A percentile compares a stretch with the other conserved stretches of the same genome.
Evolutionary conservation across 2,888 invertebrate genomes (phyloP).

Genomic region (Lochmaea capreae): DNA sequence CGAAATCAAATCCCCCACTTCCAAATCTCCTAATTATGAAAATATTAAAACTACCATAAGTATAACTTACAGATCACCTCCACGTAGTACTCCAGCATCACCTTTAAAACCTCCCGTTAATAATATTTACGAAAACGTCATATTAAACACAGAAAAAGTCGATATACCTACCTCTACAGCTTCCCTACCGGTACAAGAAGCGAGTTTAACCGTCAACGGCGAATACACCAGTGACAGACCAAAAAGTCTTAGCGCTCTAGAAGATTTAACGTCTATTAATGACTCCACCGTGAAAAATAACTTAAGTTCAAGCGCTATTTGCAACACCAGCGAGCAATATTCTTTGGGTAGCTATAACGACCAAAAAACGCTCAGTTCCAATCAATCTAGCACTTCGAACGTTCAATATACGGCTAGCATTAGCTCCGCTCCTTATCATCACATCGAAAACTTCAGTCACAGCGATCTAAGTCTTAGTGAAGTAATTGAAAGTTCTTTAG

Average conservation of each 20-base stretch:
- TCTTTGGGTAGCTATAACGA: conserved; percentile 52
- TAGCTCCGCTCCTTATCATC: conserved; percentile 56
- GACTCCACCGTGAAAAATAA: conserved; percentile 54
- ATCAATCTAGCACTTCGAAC: conserved; percentile 56
- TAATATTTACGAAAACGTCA: conserved; percentile 71
- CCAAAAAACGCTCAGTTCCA: conserved; percentile 53
- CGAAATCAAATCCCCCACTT: conserved; percentile 40
- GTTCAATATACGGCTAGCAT: conserved; percentile 57
- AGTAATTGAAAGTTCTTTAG: conserved; percentile 58
- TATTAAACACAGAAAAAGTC: conserved; percentile 69
- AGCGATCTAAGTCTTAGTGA: conserved; percentile 61
- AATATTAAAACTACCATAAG: conserved; percentile 77
- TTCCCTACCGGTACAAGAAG: conserved; percentile 70
- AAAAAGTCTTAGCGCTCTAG: conserved; percentile 62
- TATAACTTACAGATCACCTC: conserved; percentile 78
- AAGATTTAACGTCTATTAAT: conserved; percentile 52
- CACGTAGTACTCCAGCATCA: conserved; percentile 61
- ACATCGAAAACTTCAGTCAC: conserved; percentile 56
- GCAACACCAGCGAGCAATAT: conserved; percentile 56
- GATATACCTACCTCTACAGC: conserved; percentile 70
- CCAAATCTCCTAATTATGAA: conserved; percentile 60
- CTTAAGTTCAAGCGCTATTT: conserved; percentile 56
- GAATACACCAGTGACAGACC: conserved; percentile 53
- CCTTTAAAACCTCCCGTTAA: conserved; percentile 50
- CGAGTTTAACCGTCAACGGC: conserved; percentile 59